These are phyloP conservation scores for Liasis olivaceus DNA, from an alignment of 2,797 vertebrate genomes.

Conservation along the genomic window DNA sequence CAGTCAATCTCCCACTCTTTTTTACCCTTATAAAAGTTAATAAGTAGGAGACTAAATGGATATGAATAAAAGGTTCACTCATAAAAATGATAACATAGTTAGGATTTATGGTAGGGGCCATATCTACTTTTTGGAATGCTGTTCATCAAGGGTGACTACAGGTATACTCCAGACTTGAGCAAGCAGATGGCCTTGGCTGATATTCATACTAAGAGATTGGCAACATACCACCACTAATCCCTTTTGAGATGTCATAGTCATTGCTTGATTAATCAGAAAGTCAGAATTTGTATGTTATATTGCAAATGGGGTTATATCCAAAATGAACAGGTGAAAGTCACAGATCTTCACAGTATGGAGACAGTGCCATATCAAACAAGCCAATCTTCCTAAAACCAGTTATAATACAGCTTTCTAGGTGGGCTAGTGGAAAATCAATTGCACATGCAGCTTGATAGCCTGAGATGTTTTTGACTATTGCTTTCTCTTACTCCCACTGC, in stretches of 20 bases:
- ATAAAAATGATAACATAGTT: background rate
- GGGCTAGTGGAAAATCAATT: background rate
- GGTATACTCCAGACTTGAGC: background rate
- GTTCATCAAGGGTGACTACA: background rate
- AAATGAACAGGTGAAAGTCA: background rate
- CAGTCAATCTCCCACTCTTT: background rate
- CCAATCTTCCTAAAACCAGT: background rate
- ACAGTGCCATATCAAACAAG: slow-evolving; percentile 8
- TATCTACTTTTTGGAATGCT: background rate
- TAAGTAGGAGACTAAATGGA: background rate
- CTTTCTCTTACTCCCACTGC: background rate
- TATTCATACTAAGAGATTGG: background rate
- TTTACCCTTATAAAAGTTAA: background rate
- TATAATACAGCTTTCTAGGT: accelerated
- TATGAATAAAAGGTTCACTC: background rate
- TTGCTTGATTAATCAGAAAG: background rate
- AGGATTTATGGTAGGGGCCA: background rate
- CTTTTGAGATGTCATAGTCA: background rate
- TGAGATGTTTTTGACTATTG: background rate
- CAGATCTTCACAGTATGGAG: background rate
- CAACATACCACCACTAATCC: background rate
- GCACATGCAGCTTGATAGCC: background rate
- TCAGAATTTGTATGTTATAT: background rate
- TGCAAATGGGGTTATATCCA: background rate
- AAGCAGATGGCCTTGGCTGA: background rate